These are phyloP conservation scores for Micromussa lordhowensis DNA, from an alignment of 92 coral and sea anemone species.

Conservation along the genomic window DNA sequence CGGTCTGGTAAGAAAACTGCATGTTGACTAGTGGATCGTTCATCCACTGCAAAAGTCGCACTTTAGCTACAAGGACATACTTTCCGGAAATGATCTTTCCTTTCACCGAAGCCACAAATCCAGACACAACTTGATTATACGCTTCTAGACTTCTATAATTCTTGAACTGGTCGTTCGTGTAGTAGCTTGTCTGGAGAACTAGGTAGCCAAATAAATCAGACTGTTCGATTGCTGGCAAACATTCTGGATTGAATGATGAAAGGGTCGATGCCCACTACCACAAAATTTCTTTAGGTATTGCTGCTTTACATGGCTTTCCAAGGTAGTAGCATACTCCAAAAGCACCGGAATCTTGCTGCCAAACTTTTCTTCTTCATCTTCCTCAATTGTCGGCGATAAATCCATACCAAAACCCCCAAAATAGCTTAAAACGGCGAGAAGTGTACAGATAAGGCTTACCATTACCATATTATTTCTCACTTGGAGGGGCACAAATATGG, in stretches of 20 bases:
- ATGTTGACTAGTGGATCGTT: neutral
- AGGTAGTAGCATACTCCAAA: conserved; percentile 36
- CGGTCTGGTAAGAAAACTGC: no score
- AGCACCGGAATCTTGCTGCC: conserved; percentile 8
- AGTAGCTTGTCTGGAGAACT: conserved; percentile 49
- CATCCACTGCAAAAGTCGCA: neutral
- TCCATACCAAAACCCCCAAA: neutral
- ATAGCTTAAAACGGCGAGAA: neutral
- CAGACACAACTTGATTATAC: neutral
- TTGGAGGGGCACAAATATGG: neutral
- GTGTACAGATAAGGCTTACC: neutral
- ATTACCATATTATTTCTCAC: neutral
- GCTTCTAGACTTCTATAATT: neutral
- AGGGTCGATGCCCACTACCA: conserved; percentile 41
- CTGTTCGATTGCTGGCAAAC: conserved; percentile 37
- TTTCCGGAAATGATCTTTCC: neutral
- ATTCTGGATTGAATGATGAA: conserved; percentile 1
- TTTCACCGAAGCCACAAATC: neutral
- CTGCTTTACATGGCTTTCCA: conserved; percentile 37
- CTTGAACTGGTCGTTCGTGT: conserved; percentile 35
- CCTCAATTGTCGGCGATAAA: neutral
- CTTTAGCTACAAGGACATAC: neutral
- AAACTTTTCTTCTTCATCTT: neutral
- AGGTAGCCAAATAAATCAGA: conserved; percentile 38
- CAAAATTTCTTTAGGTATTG: conserved; percentile 33